A percentile compares a stretch with the other conserved stretches of the same genome.
These are phyloP conservation scores for Leuctra nigra DNA, from an alignment of 2,888 invertebrate genomes.

Conservation along the genomic window DNA sequence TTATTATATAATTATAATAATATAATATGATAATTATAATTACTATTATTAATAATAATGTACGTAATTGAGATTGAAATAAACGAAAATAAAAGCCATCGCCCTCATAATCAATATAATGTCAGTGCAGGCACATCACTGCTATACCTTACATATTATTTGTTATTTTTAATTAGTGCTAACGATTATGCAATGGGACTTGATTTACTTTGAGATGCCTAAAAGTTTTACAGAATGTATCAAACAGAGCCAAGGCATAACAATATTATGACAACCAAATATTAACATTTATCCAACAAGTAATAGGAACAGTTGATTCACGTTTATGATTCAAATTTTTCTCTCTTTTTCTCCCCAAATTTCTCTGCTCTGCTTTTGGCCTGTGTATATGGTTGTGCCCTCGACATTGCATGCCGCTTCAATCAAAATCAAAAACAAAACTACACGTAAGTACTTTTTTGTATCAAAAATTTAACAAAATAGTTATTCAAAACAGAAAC, in stretches of 20 bases:
- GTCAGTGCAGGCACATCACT: too few species aligned
- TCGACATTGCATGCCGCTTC: conserved; percentile 71
- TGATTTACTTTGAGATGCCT: neutral
- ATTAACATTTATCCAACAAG: conserved; percentile 8
- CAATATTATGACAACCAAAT: conserved; percentile 1
- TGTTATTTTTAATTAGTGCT: too few species aligned
- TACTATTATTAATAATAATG: too few species aligned
- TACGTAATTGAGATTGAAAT: too few species aligned
- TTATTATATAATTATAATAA: too few species aligned
- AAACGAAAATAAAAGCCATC: too few species aligned
- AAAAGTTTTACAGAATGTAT: neutral
- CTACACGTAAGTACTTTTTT: conserved; percentile 66
- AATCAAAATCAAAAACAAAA: conserved; percentile 56
- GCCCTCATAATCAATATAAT: too few species aligned
- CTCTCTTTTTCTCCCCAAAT: conserved; percentile 66
- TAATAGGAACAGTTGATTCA: conserved; percentile 33
- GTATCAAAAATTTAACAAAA: conserved; percentile 27
- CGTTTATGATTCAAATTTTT: conserved; percentile 37
- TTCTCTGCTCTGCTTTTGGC: conserved; percentile 75
- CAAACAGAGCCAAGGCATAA: conserved; percentile 4
- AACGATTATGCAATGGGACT: neutral
- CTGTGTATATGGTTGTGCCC: conserved; percentile 70
- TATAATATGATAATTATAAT: too few species aligned
- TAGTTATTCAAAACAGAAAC: conserved; percentile 2
- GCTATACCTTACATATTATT: too few species aligned